Evolutionary conservation across 2,888 invertebrate genomes (phyloP), one percentile per base, ranked within the genome.

Genomic region (Schrankia costaestrigalis): DNA sequence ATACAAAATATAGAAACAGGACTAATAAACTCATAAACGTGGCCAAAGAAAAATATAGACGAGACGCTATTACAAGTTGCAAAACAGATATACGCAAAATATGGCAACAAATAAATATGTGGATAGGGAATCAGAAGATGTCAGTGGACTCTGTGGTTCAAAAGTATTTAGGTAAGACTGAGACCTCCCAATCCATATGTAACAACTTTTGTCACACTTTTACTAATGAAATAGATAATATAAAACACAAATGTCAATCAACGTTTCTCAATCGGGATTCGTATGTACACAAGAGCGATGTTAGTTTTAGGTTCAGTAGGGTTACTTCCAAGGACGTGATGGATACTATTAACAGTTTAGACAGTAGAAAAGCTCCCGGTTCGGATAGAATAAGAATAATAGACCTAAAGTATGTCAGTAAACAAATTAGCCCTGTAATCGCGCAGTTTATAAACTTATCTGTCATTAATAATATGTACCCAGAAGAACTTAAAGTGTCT

Each of bases 221-320:
- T 17, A 31, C 31, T 3, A 13, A 24, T 4, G 31, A 31, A 31
- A 25, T 31, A 15, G n/a, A 25, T 4, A 2, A 6, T 5, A 31
- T 24, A 6, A 31, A 31, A 14, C 31, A 31, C 11, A 8, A 11
- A 7, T 31, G 24, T 31, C 3, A 24, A 1, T 2, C 6, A 14
- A 23, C 11, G 3, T 24, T 24, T 11, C 22, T 31, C n/a, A 5
- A 31, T n/a, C 11, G 31, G 13, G 7, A 8, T 5, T 17, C 2
- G 8, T 31, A 31, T 23, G 25, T 31, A 3, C 17, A 25, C 1
- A 2, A 3, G 4, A n/a, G 25, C 13, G 24, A 31, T 12, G 25
- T 31, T 11, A 12, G 12, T 3, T 18, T 31, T 11, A 25, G 31
- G 6, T 25, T n/a, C 13, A 11, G 25, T 1, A 25, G 19, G 6